Evolutionary conservation across 2,113 vertebrate genomes (phyloP), one percentile per base, ranked within the genome.

Genomic region (Platichthys stellatus): DNA sequence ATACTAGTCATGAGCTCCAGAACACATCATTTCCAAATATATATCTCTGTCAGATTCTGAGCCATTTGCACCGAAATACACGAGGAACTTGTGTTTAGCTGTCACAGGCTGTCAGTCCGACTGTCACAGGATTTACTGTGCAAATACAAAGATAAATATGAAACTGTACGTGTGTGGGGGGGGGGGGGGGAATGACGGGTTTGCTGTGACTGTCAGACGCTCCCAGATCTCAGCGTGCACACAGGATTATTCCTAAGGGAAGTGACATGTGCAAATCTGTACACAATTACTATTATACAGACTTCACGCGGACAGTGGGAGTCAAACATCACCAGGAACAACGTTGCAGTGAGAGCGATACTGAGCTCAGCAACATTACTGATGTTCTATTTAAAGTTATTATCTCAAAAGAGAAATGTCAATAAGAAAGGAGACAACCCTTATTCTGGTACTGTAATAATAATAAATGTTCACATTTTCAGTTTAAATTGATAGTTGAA

Each of bases 261-360:
- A 86, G 58, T 75, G 76, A 81, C 78, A 76, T n/a, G 72, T 68
- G 72, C 54, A 86, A 87, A 89, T 83, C 78, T 62, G 54, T 69
- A 74, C 53, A 81, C 82, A 89, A 81, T 81, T 88, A 81, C 77
- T 81, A 77, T 81, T 86, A 74, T 78, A 69, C 74, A 68, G 51
- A 83, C 76, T 81, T 81, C 66, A 81, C 79, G 78, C 62, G 79
- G 81, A 66, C 65, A 74, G 67, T 40, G 47, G 74, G 71, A 81
- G 76, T 77, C 51, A 13, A 54, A 78, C 51, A 81, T 71, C 59
- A 80, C 28, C 5, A 58, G 70, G 45, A 74, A 69, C 10, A 45
- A 45, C 57, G 54, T 56, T 58, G 35, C 51, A 49, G 70, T 74
- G 13, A 23, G 23, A 23, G 23, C 23, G 23, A 23, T 23, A 23